phyloP scores from a whole-genome alignment of 2,888 invertebrate genomes.

The Xestia xanthographa region DNA sequence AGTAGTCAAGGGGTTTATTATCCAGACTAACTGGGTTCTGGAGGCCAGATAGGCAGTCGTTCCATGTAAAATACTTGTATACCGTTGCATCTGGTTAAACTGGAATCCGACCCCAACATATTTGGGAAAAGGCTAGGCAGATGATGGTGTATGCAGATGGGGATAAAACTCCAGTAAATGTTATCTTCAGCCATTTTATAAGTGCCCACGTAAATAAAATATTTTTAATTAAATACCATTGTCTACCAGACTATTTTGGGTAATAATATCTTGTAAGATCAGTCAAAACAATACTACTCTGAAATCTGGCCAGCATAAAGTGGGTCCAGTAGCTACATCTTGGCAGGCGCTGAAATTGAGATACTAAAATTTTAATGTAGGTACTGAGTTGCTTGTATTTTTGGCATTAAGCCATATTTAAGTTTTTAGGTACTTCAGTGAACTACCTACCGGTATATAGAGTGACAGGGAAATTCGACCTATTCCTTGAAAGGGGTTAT shows the following conservation, averaged over 20 bases:
- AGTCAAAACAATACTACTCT: neutral
- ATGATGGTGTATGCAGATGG: neutral
- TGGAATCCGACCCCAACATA: neutral
- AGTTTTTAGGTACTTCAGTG: neutral
- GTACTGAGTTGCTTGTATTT: slow-evolving; percentile 6
- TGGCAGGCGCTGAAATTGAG: slow-evolving; percentile 19
- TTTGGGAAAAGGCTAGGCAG: neutral
- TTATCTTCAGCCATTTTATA: neutral
- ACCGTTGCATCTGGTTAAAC: neutral
- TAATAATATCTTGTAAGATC: neutral
- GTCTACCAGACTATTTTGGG: neutral
- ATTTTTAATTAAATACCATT: too few species aligned
- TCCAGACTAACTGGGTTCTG: neutral
- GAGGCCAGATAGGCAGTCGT: too few species aligned
- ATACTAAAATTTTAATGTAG: slow-evolving; percentile 10
- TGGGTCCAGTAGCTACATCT: slow-evolving; percentile 5
- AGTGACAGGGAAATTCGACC: too few species aligned
- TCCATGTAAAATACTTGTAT: neutral
- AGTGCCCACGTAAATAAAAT: neutral
- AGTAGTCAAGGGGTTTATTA: neutral
- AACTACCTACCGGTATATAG: neutral
- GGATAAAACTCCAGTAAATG: neutral
- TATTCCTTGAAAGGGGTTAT: too few species aligned
- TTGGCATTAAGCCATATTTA: slow-evolving; percentile 28
- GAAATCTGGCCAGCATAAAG: slow-evolving; percentile 11